Evolutionary conservation across 2,113 vertebrate species (phyloP).

Genomic region (Cololabis saira): DNA sequence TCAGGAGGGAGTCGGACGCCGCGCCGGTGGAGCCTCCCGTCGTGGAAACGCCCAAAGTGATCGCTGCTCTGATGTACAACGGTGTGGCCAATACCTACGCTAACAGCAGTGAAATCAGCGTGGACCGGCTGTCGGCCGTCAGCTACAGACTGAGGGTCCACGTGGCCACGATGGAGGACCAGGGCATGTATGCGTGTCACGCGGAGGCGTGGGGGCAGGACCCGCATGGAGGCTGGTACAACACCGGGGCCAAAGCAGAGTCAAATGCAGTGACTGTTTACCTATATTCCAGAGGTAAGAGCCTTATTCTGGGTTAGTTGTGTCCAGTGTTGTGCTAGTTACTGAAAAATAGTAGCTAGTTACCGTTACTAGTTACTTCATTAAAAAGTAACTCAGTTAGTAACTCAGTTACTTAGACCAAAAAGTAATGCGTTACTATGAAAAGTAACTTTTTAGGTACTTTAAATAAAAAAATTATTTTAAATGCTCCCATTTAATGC

Average conservation of each 20-base stretch:
- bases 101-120: conserved; percentile 80
- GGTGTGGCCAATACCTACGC: conserved; percentile 70
- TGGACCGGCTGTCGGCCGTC: conserved; percentile 81
- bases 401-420: too few species aligned
- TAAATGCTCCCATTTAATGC: too few species aligned
- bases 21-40: background rate
- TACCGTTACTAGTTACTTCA: too few species aligned
- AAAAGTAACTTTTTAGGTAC: too few species aligned
- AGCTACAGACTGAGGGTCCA: conserved; percentile 87
- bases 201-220: conserved; percentile 87
- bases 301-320: background rate
- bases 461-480: too few species aligned
- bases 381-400: too few species aligned
- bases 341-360: too few species aligned
- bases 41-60: conserved; percentile 25
- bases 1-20: background rate
- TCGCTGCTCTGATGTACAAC: conserved; percentile 79
- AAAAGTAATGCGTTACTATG: too few species aligned
- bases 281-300: conserved; percentile 86
- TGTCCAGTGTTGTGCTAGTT: too few species aligned
- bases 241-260: conserved; percentile 77
- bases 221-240: conserved; percentile 86
- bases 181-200: conserved; percentile 85
- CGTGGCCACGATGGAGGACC: conserved; percentile 76
- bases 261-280: conserved; percentile 84